Conservation (phyloP, 2,797 vertebrate genomes). For the Spatula clypeata region DNA sequence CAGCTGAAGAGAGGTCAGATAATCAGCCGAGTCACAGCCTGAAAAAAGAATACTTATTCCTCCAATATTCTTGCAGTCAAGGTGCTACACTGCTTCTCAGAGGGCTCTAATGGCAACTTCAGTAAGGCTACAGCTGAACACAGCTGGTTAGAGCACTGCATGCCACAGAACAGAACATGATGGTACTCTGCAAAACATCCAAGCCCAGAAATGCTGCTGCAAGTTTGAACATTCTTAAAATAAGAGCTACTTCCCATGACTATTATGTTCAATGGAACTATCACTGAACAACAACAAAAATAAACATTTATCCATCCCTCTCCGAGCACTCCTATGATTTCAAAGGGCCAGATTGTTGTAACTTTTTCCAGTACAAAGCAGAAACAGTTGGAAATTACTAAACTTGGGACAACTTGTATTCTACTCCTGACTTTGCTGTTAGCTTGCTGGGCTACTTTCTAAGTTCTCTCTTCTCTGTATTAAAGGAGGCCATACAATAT, state of each 20-base stretch:
- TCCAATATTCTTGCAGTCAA: fast-evolving
- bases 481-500: background rate
- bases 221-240: background rate
- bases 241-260: background rate
- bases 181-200: background rate
- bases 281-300: background rate
- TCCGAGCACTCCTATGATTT: background rate
- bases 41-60: background rate
- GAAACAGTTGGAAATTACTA: background rate
- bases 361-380: background rate
- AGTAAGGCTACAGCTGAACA: background rate
- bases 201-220: background rate
- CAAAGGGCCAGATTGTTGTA: background rate
- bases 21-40: background rate
- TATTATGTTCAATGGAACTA: fast-evolving
- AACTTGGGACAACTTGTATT: background rate
- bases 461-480: background rate
- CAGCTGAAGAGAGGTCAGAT: background rate
- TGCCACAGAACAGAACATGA: fast-evolving
- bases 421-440: background rate
- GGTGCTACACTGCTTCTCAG: background rate
- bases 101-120: fast-evolving
- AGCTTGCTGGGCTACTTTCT: background rate
- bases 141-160: background rate
- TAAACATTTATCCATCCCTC: background rate